These are phyloP conservation scores for Urocyon cinereoargenteus DNA, from an alignment of 2,797 vertebrate species.

Conservation along the genomic window DNA sequence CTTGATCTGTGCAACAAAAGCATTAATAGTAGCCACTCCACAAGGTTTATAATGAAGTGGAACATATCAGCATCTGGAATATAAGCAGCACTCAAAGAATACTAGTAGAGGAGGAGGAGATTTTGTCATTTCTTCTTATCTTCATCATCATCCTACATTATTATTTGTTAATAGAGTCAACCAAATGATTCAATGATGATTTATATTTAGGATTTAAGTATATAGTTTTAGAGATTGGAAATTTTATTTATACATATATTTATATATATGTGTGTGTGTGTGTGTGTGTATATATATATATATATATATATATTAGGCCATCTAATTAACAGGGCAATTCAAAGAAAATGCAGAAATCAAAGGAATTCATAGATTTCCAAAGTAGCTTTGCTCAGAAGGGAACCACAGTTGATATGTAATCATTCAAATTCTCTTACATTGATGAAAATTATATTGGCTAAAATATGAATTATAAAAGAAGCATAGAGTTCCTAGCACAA, in stretches of 20 bases:
- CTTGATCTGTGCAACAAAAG: not conserved
- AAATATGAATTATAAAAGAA: constrained; percentile 18
- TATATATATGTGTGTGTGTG: not conserved
- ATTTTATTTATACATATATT: constrained; percentile 10
- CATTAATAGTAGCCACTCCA: not conserved
- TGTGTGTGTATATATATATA: not conserved
- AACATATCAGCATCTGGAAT: not conserved
- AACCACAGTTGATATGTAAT: not conserved
- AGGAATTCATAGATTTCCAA: not conserved
- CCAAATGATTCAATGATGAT: not conserved
- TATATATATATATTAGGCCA: not conserved
- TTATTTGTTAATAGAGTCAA: not conserved
- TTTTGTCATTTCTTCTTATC: constrained; percentile 13
- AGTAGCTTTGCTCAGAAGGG: not conserved
- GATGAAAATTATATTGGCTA: constrained; percentile 8
- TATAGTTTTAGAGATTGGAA: not conserved
- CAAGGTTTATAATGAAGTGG: not conserved
- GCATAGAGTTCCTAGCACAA: not conserved
- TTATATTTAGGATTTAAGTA: constrained; percentile 23
- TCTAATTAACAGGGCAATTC: constrained; percentile 2
- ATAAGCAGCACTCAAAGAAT: not conserved
- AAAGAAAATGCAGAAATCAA: constrained; percentile 34
- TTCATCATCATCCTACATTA: not conserved
- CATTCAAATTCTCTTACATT: not conserved
- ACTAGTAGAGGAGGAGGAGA: not conserved